These are phyloP conservation scores for Drosophila stalkeri DNA, from an alignment of 2,888 invertebrate genomes.

Conservation along the genomic window DNA sequence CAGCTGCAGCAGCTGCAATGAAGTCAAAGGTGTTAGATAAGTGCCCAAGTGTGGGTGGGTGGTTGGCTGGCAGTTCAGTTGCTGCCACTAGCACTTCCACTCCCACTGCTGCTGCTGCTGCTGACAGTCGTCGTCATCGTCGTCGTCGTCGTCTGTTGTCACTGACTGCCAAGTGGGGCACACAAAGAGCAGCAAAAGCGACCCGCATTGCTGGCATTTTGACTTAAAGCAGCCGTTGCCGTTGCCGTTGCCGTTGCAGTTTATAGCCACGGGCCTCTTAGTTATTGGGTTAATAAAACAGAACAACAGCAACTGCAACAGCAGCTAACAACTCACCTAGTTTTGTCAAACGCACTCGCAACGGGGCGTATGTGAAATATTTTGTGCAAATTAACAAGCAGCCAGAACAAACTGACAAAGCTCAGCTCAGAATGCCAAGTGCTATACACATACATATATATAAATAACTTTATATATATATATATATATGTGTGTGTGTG, in stretches of 20 bases:
- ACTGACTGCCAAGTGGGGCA: conserved; percentile 67
- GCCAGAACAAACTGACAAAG: conserved; percentile 29
- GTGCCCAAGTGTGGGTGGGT: conserved; percentile 23
- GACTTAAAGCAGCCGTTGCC: conserved; percentile 56
- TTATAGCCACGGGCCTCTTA: conserved; percentile 54
- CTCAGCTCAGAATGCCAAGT: conserved; percentile 33
- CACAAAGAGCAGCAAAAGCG: conserved; percentile 57
- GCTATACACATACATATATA: neutral
- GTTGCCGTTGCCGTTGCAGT: conserved; percentile 3
- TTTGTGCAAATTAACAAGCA: conserved; percentile 74
- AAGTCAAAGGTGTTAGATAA: conserved; percentile 80
- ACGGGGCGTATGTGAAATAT: conserved; percentile 66
- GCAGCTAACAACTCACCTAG: conserved; percentile 59
- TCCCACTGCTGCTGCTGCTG: conserved; percentile 50
- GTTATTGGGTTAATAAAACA: conserved; percentile 81
- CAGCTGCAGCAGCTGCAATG: conserved; percentile 42
- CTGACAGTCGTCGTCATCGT: conserved; percentile 29
- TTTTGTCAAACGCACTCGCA: conserved; percentile 48
- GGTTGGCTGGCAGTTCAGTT: neutral
- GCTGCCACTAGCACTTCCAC: neutral
- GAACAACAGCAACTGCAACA: conserved; percentile 36
- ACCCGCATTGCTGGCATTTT: conserved; percentile 73
- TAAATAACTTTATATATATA: neutral
- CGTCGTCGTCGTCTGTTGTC: conserved; percentile 27
- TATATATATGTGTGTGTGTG: neutral